These are phyloP conservation scores for Cephalopholis sonnerati DNA, from an alignment of 2,113 vertebrate genomes.

Conservation along the genomic window DNA sequence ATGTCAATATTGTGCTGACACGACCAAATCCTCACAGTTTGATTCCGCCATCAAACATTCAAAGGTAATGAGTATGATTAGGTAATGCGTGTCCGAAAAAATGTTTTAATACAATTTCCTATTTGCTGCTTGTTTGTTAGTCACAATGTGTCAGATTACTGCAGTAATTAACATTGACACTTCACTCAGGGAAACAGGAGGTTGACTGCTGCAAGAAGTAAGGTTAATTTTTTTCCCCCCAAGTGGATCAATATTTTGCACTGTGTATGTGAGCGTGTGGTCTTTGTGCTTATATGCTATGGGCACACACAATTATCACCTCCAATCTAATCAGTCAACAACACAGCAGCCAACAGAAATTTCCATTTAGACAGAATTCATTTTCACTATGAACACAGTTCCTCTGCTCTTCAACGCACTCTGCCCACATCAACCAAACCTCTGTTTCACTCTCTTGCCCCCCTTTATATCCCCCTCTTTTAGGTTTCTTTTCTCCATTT, in stretches of 20 bases:
- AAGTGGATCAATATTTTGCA: conserved; percentile 32
- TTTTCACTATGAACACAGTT: conserved; percentile 21
- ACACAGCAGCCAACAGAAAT: conserved; percentile 22
- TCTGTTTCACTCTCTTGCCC: conserved; percentile 13
- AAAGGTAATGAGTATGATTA: neutral
- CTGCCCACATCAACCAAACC: conserved; percentile 14
- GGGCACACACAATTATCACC: conserved; percentile 32
- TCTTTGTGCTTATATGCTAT: conserved; percentile 1
- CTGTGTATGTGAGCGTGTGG: neutral
- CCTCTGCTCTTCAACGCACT: conserved; percentile 1
- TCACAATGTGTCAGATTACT: neutral
- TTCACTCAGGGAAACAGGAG: conserved; percentile 8
- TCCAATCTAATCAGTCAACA: conserved; percentile 53
- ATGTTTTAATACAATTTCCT: neutral
- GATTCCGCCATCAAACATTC: neutral
- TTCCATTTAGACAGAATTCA: conserved; percentile 46
- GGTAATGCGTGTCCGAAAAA: neutral
- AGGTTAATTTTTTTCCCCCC: neutral
- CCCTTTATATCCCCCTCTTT: conserved; percentile 20
- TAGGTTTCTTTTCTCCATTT: conserved; percentile 9
- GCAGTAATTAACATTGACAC: conserved; percentile 7
- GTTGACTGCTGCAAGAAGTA: neutral
- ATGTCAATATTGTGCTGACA: neutral
- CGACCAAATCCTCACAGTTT: neutral
- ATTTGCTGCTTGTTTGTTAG: neutral